phyloP scores from a whole-genome alignment of 2,888 invertebrate genomes.

The Dione juno region DNA sequence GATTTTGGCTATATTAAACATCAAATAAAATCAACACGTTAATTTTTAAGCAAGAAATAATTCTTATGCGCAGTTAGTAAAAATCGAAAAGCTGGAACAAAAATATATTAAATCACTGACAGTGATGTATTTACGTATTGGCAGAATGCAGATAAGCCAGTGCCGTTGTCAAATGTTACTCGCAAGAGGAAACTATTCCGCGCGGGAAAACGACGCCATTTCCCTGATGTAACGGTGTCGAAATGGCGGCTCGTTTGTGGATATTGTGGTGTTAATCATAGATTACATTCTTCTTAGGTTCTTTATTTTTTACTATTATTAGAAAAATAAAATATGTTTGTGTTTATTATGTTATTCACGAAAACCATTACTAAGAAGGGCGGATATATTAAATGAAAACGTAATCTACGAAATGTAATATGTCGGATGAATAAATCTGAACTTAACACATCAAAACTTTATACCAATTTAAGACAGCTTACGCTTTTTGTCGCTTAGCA shows the following conservation, averaged over 20 bases:
- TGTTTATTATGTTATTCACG: too few species aligned
- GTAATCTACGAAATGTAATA: too few species aligned
- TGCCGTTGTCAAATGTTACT: constrained; percentile 30
- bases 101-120: constrained; percentile 18
- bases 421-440: too few species aligned
- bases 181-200: constrained; percentile 55
- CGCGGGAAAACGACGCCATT: constrained; percentile 56
- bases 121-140: constrained; percentile 24
- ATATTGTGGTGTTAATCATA: constrained; percentile 18
- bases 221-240: constrained; percentile 49
- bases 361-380: too few species aligned
- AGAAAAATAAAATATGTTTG: too few species aligned
- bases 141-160: constrained; percentile 31
- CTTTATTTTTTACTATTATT: neutral
- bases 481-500: too few species aligned
- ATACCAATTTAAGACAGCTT: too few species aligned
- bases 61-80: neutral
- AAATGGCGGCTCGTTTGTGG: constrained; percentile 46
- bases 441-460: too few species aligned
- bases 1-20: too few species aligned
- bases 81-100: neutral
- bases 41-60: too few species aligned
- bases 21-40: too few species aligned
- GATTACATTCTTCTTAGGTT: constrained; percentile 1
- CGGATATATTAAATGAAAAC: too few species aligned